phyloP scores from a whole-genome alignment of 2,113 vertebrate genomes.

The Vombatus ursinus region DNA sequence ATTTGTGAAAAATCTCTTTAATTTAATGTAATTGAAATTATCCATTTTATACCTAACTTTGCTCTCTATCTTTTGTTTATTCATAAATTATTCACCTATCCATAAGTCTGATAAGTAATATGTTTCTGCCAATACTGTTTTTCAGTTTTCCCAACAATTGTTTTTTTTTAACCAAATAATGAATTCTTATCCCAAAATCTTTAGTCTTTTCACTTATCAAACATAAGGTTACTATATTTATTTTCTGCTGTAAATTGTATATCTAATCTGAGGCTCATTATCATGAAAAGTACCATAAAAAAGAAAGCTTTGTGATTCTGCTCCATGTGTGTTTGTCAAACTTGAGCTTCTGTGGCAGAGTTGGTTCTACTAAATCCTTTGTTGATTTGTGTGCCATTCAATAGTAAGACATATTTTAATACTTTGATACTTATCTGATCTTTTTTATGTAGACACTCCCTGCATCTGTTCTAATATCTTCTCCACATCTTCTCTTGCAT shows the following conservation, averaged over 20 bases:
- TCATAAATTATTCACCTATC: background rate
- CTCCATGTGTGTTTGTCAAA: background rate
- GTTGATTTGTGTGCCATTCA: background rate
- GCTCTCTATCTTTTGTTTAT: background rate
- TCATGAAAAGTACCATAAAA: background rate
- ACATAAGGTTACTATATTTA: too few relatives aligned
- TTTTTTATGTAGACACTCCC: background rate
- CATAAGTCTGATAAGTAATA: background rate
- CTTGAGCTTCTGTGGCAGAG: background rate
- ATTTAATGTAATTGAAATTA: too few relatives aligned
- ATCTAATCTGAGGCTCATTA: background rate
- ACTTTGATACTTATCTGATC: background rate
- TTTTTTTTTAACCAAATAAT: too few relatives aligned
- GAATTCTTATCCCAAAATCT: too few relatives aligned
- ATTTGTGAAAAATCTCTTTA: background rate
- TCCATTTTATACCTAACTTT: background rate
- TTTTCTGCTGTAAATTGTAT: too few relatives aligned
- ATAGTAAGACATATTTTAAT: background rate
- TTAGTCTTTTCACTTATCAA: too few relatives aligned
- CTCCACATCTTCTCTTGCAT: background rate
- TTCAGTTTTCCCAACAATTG: background rate
- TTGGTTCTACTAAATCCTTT: background rate
- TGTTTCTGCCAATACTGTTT: background rate
- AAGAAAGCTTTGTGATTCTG: background rate
- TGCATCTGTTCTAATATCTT: background rate